Percentiles rank a stretch among this genome's conserved stretches.
Conservation (phyloP, 2,113 vertebrate genomes). For the Anser cygnoides region DNA sequence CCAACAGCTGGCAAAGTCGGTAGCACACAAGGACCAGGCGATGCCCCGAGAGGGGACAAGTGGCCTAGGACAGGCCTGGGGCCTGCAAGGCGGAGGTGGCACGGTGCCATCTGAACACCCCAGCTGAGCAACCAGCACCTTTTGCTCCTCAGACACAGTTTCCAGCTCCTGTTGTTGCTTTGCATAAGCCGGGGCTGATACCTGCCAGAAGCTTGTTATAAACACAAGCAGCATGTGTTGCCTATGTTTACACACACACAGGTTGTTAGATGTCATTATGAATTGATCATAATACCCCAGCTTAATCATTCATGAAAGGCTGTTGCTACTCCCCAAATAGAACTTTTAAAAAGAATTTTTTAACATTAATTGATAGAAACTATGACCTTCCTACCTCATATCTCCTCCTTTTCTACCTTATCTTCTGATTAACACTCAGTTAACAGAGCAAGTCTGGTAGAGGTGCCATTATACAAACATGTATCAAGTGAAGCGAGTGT, state of each 20-base stretch:
- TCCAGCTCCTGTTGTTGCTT: neutral
- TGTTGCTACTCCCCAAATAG: neutral
- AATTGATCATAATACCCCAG: neutral
- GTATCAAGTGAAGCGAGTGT: neutral
- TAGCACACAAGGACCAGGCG: fast-evolving
- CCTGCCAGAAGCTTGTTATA: neutral
- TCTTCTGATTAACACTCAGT: neutral
- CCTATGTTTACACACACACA: fast-evolving
- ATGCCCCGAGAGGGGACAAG: fast-evolving
- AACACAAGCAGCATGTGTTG: neutral
- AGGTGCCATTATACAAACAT: fast-evolving
- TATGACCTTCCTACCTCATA: neutral
- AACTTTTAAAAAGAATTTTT: neutral
- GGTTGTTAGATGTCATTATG: neutral
- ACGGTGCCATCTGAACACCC: neutral
- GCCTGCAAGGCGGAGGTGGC: neutral
- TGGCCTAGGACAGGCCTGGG: too few species aligned
- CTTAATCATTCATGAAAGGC: neutral
- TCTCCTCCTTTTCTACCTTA: neutral
- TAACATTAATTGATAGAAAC: neutral
- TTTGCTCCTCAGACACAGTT: neutral
- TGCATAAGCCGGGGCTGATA: neutral
- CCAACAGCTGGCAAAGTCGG: neutral
- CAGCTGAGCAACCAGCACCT: neutral
- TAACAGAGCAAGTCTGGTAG: neutral